A percentile compares a stretch with the other conserved stretches of the same genome.
These are phyloP conservation scores for Triplophysa dalaica DNA, from an alignment of 2,113 vertebrate genomes.

Conservation along the genomic window DNA sequence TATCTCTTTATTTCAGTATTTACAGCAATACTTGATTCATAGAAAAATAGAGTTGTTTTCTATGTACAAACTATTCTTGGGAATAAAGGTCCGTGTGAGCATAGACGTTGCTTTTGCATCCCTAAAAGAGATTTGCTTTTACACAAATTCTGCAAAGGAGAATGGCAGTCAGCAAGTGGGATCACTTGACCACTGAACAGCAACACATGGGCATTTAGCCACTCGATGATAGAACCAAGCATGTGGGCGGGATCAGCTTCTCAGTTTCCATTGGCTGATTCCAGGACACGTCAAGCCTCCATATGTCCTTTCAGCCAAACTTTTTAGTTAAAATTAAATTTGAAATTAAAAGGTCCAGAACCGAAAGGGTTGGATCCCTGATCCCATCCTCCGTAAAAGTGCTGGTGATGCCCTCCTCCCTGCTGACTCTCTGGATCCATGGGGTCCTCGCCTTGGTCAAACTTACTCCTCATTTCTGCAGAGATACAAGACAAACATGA, in stretches of 20 bases:
- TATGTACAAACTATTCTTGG: conserved; percentile 63
- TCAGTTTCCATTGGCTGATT: conserved; percentile 29
- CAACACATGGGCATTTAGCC: background rate
- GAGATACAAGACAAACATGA: conserved; percentile 35
- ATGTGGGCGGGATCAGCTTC: conserved; percentile 32
- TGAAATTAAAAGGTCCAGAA: conserved; percentile 95
- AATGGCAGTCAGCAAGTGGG: conserved; percentile 44
- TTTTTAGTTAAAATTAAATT: conserved; percentile 91
- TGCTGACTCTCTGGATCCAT: conserved; percentile 95
- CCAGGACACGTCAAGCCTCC: background rate
- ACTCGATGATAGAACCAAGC: background rate
- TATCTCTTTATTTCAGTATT: conserved; percentile 70
- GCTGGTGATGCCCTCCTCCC: conserved; percentile 76
- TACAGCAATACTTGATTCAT: conserved; percentile 71
- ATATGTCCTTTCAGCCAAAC: background rate
- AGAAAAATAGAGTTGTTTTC: conserved; percentile 73
- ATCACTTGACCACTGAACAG: background rate
- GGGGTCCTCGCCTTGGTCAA: conserved; percentile 93
- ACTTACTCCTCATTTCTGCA: conserved; percentile 93
- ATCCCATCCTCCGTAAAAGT: conserved; percentile 87
- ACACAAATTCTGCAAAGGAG: background rate
- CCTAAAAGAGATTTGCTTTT: conserved; percentile 46
- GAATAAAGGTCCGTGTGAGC: conserved; percentile 54
- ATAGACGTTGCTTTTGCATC: conserved; percentile 40
- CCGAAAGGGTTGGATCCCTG: conserved; percentile 96